These are phyloP conservation scores for Lottia scabra DNA, from an alignment of 2,888 invertebrate species.

Conservation along the genomic window DNA sequence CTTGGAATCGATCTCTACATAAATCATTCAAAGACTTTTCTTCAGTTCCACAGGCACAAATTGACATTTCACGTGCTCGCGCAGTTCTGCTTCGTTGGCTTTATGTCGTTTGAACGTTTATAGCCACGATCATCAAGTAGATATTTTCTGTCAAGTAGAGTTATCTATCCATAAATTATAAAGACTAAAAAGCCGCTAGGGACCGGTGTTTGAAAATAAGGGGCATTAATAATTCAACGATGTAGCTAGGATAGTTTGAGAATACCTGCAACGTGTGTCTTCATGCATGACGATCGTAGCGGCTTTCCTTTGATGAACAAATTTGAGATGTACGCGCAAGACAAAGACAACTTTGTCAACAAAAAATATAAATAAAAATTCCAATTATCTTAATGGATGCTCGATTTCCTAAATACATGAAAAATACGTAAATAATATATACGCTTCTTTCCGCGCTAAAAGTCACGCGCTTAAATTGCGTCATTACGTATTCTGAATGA, in stretches of 20 bases:
- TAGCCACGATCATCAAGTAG: background rate
- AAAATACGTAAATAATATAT: no score
- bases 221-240: background rate
- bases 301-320: background rate
- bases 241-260: background rate
- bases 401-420: no score
- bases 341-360: no score
- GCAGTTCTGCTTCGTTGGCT: background rate
- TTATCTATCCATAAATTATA: background rate
- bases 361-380: no score
- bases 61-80: slow-evolving; percentile 1
- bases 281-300: background rate
- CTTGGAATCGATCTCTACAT: background rate
- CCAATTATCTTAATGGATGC: no score
- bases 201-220: background rate
- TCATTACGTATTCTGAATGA: no score
- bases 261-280: background rate
- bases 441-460: no score
- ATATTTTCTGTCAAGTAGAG: background rate
- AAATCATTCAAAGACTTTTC: background rate
- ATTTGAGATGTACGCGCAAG: background rate
- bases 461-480: no score
- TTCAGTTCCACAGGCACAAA: background rate
- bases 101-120: background rate
- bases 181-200: background rate